Conservation (phyloP, 2,888 invertebrate species). For the Synanthedon formicaeformis region DNA sequence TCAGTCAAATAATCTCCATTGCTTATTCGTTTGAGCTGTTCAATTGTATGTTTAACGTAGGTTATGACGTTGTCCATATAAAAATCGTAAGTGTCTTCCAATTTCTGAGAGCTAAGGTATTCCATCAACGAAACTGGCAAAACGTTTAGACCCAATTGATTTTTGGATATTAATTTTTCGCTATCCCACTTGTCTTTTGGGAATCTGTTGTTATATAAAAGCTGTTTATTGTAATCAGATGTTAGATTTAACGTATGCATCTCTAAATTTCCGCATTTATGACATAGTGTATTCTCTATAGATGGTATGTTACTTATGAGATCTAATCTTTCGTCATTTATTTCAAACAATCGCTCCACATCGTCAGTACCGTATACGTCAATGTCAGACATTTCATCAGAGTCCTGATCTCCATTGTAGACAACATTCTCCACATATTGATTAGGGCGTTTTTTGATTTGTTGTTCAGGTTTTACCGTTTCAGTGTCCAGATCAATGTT, state of each 20-base stretch:
- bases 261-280: constrained; percentile 39
- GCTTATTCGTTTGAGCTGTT: constrained; percentile 58
- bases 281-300: constrained; percentile 36
- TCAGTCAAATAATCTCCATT: constrained; percentile 60
- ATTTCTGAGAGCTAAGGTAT: constrained; percentile 47
- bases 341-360: constrained; percentile 25
- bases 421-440: constrained; percentile 50
- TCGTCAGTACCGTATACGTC: constrained; percentile 42
- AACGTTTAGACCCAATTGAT: constrained; percentile 5
- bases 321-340: constrained; percentile 46
- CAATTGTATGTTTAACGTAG: constrained; percentile 52
- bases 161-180: background rate
- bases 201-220: constrained; percentile 35
- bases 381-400: constrained; percentile 38
- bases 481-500: constrained; percentile 47
- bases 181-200: constrained; percentile 31
- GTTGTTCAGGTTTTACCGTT: constrained; percentile 27
- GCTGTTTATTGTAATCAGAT: constrained; percentile 27
- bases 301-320: constrained; percentile 30
- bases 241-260: constrained; percentile 27
- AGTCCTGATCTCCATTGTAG: constrained; percentile 41
- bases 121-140: constrained; percentile 47
- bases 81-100: constrained; percentile 52
- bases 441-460: constrained; percentile 27
- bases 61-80: constrained; percentile 57